Evolutionary conservation across 1,140 invertebrate genomes (phyloP), one percentile per base, ranked within the genome.

Genomic region (Mesaphorura yosii): DNA sequence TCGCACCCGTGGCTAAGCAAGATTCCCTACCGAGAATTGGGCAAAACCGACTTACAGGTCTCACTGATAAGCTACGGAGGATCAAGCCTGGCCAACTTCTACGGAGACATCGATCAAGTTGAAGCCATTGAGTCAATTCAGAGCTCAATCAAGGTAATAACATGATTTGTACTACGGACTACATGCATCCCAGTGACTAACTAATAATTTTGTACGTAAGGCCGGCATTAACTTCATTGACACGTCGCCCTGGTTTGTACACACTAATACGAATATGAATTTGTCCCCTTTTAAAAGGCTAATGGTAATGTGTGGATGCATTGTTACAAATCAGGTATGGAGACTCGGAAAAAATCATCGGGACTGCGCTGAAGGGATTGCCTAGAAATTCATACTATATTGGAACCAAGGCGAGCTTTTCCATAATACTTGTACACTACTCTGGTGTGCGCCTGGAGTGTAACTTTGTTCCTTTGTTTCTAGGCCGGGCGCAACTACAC

Each of bases 191-290:
- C n/a, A n/a, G n/a, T n/a, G n/a, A 34, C 31, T 10, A 34, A 10
- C n/a, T 34, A 34, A 34, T 34, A 34, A 10, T 34, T 34, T n/a
- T 10, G 31, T 82, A 81, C 3, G 68, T 17, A 81, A 77, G 65
- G 72, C 70, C 28, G 91, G 91, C 1, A 76, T 95, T 19, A 95
- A 95, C 73, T 91, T 88, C 58, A 81, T 95, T 46, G 91, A 95
- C 66, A 92, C 88, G 0, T 49, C 58, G 2, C 58, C 58, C 27
- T 60, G 53, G 54, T 59, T 55, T 31, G 27, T 19, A n/a, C 20
- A 37, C 7, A 19, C 47, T 19, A 20, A 48, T 12, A 37, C 15
- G 31, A 48, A 48, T 5, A 29, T 27, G 19, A 47, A 47, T 26
- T 7, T 25, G 12, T n/a, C 7, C 7, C 12, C 7, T 27, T 7